Percentiles rank a stretch among this genome's conserved stretches.
Evolutionary conservation across 2,797 vertebrate genomes (phyloP).

Genomic region (Galago senegalensis): DNA sequence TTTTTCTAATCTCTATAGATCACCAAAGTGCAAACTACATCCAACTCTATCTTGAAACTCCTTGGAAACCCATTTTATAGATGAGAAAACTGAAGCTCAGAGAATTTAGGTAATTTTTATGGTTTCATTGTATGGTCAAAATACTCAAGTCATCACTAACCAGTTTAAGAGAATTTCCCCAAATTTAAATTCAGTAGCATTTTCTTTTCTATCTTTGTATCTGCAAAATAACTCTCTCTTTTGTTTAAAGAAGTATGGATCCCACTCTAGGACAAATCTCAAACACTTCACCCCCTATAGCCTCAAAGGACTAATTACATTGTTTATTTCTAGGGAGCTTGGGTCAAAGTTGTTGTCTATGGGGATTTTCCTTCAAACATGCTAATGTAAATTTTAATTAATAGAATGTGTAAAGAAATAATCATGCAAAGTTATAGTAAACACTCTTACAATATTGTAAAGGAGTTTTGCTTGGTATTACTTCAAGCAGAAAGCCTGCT

Average conservation of each 20-base stretch:
- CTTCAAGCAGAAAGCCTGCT: background rate
- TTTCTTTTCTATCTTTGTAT: background rate
- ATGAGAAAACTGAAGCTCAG: background rate
- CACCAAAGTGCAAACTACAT: background rate
- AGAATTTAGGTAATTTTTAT: background rate
- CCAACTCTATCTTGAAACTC: background rate
- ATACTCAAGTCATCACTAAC: background rate
- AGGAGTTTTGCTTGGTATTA: background rate
- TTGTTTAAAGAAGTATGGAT: background rate
- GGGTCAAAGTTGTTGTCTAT: background rate
- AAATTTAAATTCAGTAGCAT: background rate
- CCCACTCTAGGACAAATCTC: background rate
- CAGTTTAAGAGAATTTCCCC: background rate
- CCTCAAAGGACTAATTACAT: conserved; percentile 54
- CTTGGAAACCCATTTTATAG: background rate
- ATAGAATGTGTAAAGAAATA: conserved; percentile 23
- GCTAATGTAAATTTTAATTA: conserved; percentile 47
- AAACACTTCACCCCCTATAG: background rate
- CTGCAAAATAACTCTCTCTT: background rate
- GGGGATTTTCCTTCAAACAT: background rate
- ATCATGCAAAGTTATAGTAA: background rate
- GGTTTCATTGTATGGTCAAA: background rate
- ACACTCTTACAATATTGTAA: background rate
- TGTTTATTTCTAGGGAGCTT: conserved; percentile 14
- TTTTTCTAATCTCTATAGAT: background rate